These are phyloP conservation scores for Palythoa grandiflora DNA, from an alignment of 92 coral and sea anemone species.

Conservation along the genomic window DNA sequence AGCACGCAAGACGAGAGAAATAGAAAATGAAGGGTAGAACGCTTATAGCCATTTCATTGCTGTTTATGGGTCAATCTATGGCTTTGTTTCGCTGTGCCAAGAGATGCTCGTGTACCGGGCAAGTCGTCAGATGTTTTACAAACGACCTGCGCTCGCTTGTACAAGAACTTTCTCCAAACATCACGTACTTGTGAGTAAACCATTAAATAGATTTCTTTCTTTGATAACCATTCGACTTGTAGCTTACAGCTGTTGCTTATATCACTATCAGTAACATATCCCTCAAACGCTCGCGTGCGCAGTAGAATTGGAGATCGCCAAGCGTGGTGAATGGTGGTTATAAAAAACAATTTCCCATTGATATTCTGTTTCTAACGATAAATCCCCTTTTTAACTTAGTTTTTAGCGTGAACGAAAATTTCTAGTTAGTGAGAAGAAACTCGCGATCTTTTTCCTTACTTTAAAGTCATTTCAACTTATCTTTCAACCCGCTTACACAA, in stretches of 20 bases:
- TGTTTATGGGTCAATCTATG: slow-evolving; percentile 34
- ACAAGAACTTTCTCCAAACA: slow-evolving; percentile 76
- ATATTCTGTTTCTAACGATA: no score
- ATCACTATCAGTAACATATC: not conserved
- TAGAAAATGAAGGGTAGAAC: slow-evolving; percentile 32
- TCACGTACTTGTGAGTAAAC: slow-evolving; percentile 89
- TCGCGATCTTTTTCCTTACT: no score
- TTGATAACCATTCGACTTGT: not conserved
- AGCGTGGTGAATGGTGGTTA: no score
- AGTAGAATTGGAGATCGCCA: no score
- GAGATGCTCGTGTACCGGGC: slow-evolving; percentile 70
- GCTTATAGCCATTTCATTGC: slow-evolving; percentile 5
- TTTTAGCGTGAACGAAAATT: no score
- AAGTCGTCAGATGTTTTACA: slow-evolving; percentile 68
- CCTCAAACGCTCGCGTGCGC: slow-evolving; percentile 24
- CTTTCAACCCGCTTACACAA: no score
- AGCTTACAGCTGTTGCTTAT: not conserved
- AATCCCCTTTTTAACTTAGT: no score
- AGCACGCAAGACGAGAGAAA: slow-evolving; percentile 36
- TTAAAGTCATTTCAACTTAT: no score
- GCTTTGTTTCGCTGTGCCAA: slow-evolving; percentile 63
- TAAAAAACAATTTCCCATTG: no score
- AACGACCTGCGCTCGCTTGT: slow-evolving; percentile 72
- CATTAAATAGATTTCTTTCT: slow-evolving; percentile 1
- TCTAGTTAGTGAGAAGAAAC: no score